These are phyloP conservation scores for Charanyca ferruginea DNA, from an alignment of 2,888 invertebrate genomes.

Conservation along the genomic window DNA sequence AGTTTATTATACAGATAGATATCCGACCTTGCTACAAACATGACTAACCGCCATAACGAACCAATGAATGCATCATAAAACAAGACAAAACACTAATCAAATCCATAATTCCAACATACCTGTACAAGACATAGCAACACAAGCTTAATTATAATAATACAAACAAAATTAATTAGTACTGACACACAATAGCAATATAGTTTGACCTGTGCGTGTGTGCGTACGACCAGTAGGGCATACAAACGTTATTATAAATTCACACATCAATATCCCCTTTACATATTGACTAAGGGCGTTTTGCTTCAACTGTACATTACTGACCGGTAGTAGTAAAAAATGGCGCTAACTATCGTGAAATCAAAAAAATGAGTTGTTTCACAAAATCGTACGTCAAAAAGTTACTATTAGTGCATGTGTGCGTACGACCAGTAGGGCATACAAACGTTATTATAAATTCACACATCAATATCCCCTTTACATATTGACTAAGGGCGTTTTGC, in stretches of 20 bases:
- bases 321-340: too few species aligned
- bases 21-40: too few species aligned
- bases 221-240: conserved; percentile 31
- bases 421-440: conserved; percentile 31
- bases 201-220: conserved; percentile 13
- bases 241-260: conserved; percentile 55
- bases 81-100: conserved; percentile 10
- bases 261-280: conserved; percentile 39
- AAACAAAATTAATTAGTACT: conserved; percentile 14
- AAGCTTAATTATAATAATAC: conserved; percentile 13
- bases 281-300: too few species aligned
- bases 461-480: conserved; percentile 40
- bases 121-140: background rate
- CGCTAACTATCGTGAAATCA: too few species aligned
- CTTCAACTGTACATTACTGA: too few species aligned
- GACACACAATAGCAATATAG: background rate
- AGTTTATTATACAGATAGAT: too few species aligned
- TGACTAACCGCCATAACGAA: too few species aligned
- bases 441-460: conserved; percentile 55
- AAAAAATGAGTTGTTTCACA: too few species aligned
- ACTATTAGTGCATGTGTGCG: conserved; percentile 21
- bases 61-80: too few species aligned
- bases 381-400: too few species aligned
- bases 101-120: background rate
- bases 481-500: too few species aligned